Percentiles rank a stretch among this genome's conserved stretches.
phyloP scores from a whole-genome alignment of 2,113 vertebrate species.

The Hypanus sabinus region DNA sequence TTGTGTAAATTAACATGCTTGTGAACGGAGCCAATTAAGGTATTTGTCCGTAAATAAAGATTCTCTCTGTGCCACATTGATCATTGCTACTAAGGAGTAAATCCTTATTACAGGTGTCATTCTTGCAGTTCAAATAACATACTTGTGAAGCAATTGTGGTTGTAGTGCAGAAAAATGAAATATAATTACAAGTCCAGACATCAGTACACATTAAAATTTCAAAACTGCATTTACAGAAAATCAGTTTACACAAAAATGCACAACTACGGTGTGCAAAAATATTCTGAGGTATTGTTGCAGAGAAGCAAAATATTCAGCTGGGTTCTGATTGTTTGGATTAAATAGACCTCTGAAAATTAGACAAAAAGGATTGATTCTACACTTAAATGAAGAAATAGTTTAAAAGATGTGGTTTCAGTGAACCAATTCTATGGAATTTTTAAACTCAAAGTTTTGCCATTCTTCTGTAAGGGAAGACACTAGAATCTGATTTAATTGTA shows the following conservation, averaged over 20 bases:
- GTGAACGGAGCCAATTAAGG: too few species aligned
- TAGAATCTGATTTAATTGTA: not conserved
- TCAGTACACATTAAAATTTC: slow-evolving; percentile 1
- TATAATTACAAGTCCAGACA: slow-evolving; percentile 11
- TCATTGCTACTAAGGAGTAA: too few species aligned
- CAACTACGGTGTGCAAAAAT: slow-evolving; percentile 8
- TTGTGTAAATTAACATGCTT: too few species aligned
- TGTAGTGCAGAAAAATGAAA: slow-evolving; percentile 1
- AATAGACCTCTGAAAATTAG: slow-evolving; percentile 9
- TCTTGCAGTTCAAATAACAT: not conserved
- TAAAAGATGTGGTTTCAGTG: not conserved
- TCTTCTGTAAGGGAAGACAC: not conserved
- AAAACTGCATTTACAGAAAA: slow-evolving; percentile 27
- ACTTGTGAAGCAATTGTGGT: not conserved
- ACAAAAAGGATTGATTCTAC: slow-evolving; percentile 2
- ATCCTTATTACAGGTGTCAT: too few species aligned
- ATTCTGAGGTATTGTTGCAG: slow-evolving; percentile 23
- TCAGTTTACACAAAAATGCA: not conserved
- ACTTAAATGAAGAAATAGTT: not conserved
- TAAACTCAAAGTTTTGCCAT: not conserved
- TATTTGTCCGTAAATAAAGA: too few species aligned
- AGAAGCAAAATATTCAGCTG: not conserved
- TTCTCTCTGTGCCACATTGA: too few species aligned
- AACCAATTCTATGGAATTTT: not conserved
- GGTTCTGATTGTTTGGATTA: not conserved